A percentile compares a stretch with the other conserved stretches of the same genome.
Conservation (phyloP, 1,140 invertebrate species). For the Drosophila mayri region DNA sequence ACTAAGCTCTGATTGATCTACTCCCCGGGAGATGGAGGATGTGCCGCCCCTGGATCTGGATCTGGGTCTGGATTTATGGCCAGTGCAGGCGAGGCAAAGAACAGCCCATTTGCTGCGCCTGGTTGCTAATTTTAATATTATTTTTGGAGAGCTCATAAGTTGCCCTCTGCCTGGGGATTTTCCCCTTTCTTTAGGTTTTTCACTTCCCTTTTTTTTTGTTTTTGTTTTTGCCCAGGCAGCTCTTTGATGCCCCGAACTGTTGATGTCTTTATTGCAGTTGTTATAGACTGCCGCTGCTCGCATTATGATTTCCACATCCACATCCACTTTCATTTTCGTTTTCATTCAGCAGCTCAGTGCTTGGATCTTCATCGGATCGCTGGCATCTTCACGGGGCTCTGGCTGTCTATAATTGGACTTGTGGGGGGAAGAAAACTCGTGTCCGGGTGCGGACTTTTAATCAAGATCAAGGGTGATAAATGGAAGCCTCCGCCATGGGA, state of each 20-base stretch:
- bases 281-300: constrained; percentile 38
- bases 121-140: constrained; percentile 82
- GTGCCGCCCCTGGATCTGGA: constrained; percentile 35
- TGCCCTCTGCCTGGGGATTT: constrained; percentile 37
- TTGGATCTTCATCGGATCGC: constrained; percentile 53
- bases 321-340: constrained; percentile 44
- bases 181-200: constrained; percentile 1
- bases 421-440: constrained; percentile 12
- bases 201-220: not conserved
- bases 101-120: constrained; percentile 77
- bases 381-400: constrained; percentile 75
- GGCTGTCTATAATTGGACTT: constrained; percentile 77
- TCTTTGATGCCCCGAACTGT: constrained; percentile 78
- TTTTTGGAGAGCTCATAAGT: constrained; percentile 79
- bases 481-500: constrained; percentile 50
- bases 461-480: constrained; percentile 78
- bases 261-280: constrained; percentile 81
- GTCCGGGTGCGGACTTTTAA: constrained; percentile 62
- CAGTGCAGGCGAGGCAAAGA: constrained; percentile 16
- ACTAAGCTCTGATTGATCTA: constrained; percentile 79
- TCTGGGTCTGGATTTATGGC: constrained; percentile 55
- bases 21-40: constrained; percentile 35
- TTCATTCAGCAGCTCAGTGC: constrained; percentile 61
- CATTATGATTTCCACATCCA: constrained; percentile 66
- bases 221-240: constrained; percentile 8